Base-by-base conservation (phyloP, 2,797 vertebrate genomes). In the Rhinogobio ventralis region DNA sequence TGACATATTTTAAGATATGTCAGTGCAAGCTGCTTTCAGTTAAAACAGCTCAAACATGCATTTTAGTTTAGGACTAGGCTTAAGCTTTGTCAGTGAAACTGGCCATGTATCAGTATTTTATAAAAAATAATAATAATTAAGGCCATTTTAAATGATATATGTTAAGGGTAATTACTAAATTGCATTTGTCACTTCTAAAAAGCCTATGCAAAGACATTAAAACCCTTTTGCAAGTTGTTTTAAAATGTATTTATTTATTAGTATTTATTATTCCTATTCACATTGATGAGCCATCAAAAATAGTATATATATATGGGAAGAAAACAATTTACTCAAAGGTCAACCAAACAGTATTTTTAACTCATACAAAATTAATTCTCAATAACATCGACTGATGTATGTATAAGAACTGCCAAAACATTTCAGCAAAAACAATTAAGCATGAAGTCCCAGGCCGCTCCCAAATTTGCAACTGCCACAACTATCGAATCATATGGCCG, bases 391-490 rank as follows among this genome's bases (percentile, higher is more conserved):
- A 73, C 49, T 46, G 14, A 49, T 28, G 45, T 28, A 51, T 33
- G 19, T 45, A 25, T 55, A 30, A 75, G 30, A 75, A 33, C 49
- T 55, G 28, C 8, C 60, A 62, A 60, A 53, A 23, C 72, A 36
- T 39, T 57, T 28, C 0, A 17, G 23, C 30, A 78, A 25, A 76
- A 79, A 33, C 42, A 66, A 66, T 66, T 33, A 46, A 2, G 11
- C 77, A 3, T 64, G 39, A 75, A 60, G 19, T 57, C 66, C 55
- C 39, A 62, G 83, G 57, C 64, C 73, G 46, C 68, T 68, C 84
- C 45, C 14, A 69, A 36, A 49, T 15, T 51, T 33, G 46, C 72
- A 71, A 53, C 75, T 53, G 67, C 76, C 67, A 72, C 39, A 10
- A 10, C 14, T 46, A 81, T 74, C 0, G 39, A 87, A 33, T 86